Evolutionary conservation across 2,888 invertebrate species (phyloP), one percentile per base, ranked within the genome.

Genomic region (Stenoptilia bipunctidactyla): DNA sequence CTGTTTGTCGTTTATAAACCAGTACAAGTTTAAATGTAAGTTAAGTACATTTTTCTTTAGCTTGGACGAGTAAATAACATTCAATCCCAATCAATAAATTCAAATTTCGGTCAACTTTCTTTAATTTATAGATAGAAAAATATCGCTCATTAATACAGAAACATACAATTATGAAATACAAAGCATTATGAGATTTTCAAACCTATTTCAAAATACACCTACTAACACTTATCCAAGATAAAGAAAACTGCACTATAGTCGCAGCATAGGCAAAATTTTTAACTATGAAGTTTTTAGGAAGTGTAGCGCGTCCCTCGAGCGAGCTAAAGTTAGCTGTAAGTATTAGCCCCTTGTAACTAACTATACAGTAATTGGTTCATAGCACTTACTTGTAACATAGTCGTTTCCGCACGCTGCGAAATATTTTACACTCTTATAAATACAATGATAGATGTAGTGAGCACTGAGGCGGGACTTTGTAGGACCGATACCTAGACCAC

Each of bases 351-450:
- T 4, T 38, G 15, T 44, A 39, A 38, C 38, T 36, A 38, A 44
- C 36, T 47, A 46, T 44, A 34, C 45, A 52, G 51, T 53, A 53
- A 54, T 49, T 55, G 45, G 53, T 56, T 57, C 52, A 49, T 51
- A 58, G 60, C 66, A 66, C 64, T 61, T 56, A 47, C 50, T 49
- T 48, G 48, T 46, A 46, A 44, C 47, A 53, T 61, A 59, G 54
- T 56, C 46, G 58, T 57, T 52, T 45, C 46, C 50, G 63, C 65
- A 61, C 66, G 64, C 65, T 52, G 58, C 58, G 55, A 55, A 56
- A 53, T 56, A 48, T 55, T 55, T 56, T 54, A 56, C 52, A 51
- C 56, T 53, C 56, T 46, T 52, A 49, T 53, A 53, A 46, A 48
- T 46, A 42, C n/a, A 10, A 30, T 4, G 30, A 8, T 30, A 30